These are phyloP conservation scores for Pantherophis guttatus DNA, from an alignment of 2,113 vertebrate species.

Conservation along the genomic window DNA sequence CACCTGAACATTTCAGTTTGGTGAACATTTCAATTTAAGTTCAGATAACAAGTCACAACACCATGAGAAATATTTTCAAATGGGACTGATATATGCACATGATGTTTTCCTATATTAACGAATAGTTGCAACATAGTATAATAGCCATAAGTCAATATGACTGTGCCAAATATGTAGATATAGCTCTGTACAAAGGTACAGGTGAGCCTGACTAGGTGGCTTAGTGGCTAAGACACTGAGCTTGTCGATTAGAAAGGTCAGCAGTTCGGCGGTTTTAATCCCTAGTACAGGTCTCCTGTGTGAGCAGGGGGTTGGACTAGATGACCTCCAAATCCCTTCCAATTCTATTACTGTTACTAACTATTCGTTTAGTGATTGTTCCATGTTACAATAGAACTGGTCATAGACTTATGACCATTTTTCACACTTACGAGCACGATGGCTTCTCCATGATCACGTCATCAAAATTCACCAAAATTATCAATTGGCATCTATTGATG, in stretches of 20 bases:
- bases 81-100: neutral
- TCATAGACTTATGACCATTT: neutral
- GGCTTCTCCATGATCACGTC: neutral
- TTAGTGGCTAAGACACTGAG: too few relatives aligned
- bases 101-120: neutral
- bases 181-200: neutral
- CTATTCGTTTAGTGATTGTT: neutral
- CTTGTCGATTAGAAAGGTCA: too few relatives aligned
- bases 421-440: neutral
- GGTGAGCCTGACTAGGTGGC: too few relatives aligned
- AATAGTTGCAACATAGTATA: neutral
- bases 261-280: too few relatives aligned
- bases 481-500: neutral
- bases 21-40: neutral
- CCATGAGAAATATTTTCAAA: neutral
- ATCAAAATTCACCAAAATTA: neutral
- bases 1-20: neutral
- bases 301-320: too few relatives aligned
- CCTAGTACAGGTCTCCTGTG: too few relatives aligned
- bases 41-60: neutral
- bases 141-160: neutral
- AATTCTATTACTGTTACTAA: too few relatives aligned
- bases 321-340: too few relatives aligned
- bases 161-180: neutral
- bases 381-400: neutral